These are phyloP conservation scores for Thecocarcelia acutangulata DNA, from an alignment of 2,888 invertebrate species.

Conservation along the genomic window DNA sequence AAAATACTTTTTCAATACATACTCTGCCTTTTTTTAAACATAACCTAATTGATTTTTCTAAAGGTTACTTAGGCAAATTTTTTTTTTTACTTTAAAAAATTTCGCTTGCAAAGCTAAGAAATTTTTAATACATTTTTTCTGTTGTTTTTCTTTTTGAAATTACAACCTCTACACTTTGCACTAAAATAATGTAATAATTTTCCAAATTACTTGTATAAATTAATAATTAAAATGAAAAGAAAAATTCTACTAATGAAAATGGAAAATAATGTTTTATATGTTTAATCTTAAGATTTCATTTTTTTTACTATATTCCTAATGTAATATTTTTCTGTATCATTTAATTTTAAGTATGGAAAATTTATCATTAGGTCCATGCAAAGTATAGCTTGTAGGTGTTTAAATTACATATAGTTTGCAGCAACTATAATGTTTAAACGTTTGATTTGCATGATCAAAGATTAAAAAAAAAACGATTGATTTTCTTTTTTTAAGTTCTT, in stretches of 20 bases:
- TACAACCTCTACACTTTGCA: constrained; percentile 96
- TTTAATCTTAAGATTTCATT: constrained; percentile 18
- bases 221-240: constrained; percentile 39
- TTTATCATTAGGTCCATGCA: constrained; percentile 94
- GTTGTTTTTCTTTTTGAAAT: constrained; percentile 39
- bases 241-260: constrained; percentile 33
- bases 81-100: constrained; percentile 23
- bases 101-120: constrained; percentile 1
- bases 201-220: constrained; percentile 64
- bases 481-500: constrained; percentile 21
- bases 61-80: background rate
- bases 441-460: constrained; percentile 52
- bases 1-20: constrained; percentile 16
- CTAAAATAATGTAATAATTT: constrained; percentile 90
- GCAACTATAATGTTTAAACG: constrained; percentile 73
- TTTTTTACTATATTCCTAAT: constrained; percentile 24
- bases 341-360: constrained; percentile 83
- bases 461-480: constrained; percentile 4
- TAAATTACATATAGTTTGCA: constrained; percentile 74
- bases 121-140: constrained; percentile 38
- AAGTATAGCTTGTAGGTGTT: constrained; percentile 91
- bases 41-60: background rate
- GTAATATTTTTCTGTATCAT: constrained; percentile 35
- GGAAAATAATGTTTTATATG: constrained; percentile 35
- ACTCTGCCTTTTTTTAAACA: background rate